Base-by-base conservation (phyloP, 2,888 invertebrate genomes). In the Andrena bicolor region DNA sequence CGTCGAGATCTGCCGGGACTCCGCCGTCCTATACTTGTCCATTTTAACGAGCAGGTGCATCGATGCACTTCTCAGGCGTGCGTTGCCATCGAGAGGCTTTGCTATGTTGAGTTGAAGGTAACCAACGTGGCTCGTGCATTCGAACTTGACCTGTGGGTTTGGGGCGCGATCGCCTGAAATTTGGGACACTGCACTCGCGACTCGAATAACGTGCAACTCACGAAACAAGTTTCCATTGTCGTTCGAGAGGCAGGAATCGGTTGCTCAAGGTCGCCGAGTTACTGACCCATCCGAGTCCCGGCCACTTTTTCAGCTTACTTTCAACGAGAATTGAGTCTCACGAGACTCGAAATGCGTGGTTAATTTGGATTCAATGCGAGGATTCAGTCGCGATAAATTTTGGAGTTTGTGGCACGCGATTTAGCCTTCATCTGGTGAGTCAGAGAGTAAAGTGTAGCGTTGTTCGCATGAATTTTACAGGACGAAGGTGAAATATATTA, bases 201-300 rank as follows among this genome's bases (percentile, higher is more conserved):
- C 23, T 61, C 10, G 2, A 6, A n/a, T 51, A 26, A 26, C 35
- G 35, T 13, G n/a, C 16, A 30, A 61, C 56, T 75, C 35, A 53
- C 64, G 56, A 76, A 70, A 70, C 56, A 10, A 20, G 64, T 65
- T 41, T 30, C 32, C 60, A 26, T 32, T 20, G 16, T 23, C 48
- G 16, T 28, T 20, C 41, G n/a, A 48, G n/a, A 28, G 64, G 35
- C 70, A 26, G 49, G 48, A 48, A 49, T 58, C 26, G 61, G n/a
- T 23, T 53, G 23, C 41, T 30, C 80, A 80, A 80, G 78, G 80
- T 60, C 60, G 8, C 2, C 63, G 64, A 76, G 79, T 80, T 65
- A 76, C 35, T 49, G 69, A 69, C 28, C 56, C 35, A 28, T 56
- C 16, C 49, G 53, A 32, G 23, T 30, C 23, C 10, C 16, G 10